Conservation (phyloP, 2,888 invertebrate genomes). For the Amorpha juglandis region DNA sequence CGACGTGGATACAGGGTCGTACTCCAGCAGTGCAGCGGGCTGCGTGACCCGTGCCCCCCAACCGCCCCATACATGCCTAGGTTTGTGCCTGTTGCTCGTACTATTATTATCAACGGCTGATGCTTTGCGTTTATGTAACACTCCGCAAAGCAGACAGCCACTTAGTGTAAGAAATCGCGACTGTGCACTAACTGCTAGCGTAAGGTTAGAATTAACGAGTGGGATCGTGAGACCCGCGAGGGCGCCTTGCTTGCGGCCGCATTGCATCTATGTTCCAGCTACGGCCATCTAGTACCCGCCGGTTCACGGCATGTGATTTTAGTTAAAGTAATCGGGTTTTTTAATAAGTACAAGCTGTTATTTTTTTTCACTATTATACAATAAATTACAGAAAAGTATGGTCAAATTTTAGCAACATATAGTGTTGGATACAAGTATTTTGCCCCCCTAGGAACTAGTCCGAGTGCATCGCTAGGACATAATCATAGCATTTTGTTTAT, state of each 20-base stretch:
- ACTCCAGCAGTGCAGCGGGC: constrained; percentile 56
- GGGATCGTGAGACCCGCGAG: constrained; percentile 57
- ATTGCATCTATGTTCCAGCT: constrained; percentile 22
- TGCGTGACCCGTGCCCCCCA: constrained; percentile 68
- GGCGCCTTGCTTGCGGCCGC: constrained; percentile 61
- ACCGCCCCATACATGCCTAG: constrained; percentile 74
- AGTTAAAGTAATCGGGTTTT: constrained; percentile 71
- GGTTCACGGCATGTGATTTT: constrained; percentile 70
- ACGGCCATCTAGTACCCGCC: constrained; percentile 53
- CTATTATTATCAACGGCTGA: constrained; percentile 64
- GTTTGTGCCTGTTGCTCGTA: constrained; percentile 80
- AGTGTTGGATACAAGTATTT: no score
- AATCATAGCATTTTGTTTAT: no score
- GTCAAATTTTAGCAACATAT: no score
- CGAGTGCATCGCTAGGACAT: no score
- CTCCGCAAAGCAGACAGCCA: constrained; percentile 56
- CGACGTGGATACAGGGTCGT: constrained; percentile 50
- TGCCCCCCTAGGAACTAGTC: no score
- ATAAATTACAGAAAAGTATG: no score
- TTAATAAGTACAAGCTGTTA: constrained; percentile 74
- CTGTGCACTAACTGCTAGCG: constrained; percentile 76
- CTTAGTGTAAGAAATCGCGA: constrained; percentile 62
- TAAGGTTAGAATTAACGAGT: constrained; percentile 52
- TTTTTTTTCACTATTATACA: constrained; percentile 41
- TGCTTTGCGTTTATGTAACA: constrained; percentile 43